These are phyloP conservation scores for Chinchilla lanigera DNA, from an alignment of 2,113 vertebrate genomes.

Conservation along the genomic window DNA sequence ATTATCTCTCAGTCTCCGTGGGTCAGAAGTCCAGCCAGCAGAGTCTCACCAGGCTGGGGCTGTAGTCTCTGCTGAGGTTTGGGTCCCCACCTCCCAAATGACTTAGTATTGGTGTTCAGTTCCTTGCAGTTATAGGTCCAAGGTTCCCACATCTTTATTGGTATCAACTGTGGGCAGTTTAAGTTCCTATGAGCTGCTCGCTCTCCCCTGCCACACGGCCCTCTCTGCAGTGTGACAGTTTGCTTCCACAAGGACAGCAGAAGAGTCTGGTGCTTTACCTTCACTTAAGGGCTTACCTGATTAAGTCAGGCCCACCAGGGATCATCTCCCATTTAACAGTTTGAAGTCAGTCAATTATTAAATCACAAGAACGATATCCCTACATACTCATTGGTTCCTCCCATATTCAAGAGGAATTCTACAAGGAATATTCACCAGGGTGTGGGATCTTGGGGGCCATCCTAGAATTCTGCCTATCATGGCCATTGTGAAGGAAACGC, in stretches of 20 bases:
- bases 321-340: background rate
- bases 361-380: background rate
- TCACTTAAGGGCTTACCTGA: background rate
- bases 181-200: background rate
- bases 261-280: background rate
- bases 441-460: background rate
- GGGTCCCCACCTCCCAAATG: background rate
- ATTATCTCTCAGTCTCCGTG: background rate
- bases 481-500: background rate
- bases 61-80: background rate
- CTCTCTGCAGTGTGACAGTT: background rate
- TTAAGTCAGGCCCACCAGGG: background rate
- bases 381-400: background rate
- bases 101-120: background rate
- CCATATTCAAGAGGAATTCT: background rate
- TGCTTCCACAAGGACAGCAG: background rate
- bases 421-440: background rate
- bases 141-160: background rate
- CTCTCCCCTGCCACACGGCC: background rate
- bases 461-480: background rate
- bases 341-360: background rate
- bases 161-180: background rate
- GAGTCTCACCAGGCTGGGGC: background rate
- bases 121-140: background rate
- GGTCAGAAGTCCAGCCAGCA: background rate